Percentiles rank a stretch among this genome's conserved stretches.
Conservation (phyloP, 2,797 vertebrate genomes). For the Hafferia zeledoni region DNA sequence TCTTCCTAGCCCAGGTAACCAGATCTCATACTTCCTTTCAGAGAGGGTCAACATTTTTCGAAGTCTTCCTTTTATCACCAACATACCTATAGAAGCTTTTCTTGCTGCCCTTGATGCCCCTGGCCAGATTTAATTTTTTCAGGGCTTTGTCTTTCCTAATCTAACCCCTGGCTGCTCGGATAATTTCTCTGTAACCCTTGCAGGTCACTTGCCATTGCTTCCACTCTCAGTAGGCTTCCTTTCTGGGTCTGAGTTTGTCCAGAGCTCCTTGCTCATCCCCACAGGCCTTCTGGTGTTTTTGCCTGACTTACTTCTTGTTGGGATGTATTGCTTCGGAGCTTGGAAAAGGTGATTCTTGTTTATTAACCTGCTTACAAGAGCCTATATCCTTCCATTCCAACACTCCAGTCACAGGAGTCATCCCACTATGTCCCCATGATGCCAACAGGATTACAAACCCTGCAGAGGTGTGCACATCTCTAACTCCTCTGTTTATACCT, state of each 20-base stretch:
- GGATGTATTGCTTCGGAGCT: neutral
- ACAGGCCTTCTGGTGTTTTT: neutral
- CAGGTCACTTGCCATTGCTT: neutral
- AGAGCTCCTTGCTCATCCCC: neutral
- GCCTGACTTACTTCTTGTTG: neutral
- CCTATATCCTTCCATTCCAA: neutral
- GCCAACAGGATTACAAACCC: neutral
- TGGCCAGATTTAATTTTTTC: neutral
- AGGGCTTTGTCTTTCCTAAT: neutral
- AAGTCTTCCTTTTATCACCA: fast-evolving
- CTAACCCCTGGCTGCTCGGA: neutral
- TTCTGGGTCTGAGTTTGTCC: neutral
- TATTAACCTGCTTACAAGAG: neutral
- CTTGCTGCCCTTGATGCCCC: neutral
- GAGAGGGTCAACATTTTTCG: neutral
- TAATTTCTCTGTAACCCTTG: neutral
- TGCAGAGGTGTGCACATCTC: neutral
- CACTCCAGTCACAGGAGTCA: neutral
- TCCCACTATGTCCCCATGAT: neutral
- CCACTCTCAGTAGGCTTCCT: neutral
- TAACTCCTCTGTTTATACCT: neutral
- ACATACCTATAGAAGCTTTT: neutral
- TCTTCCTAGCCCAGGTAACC: neutral
- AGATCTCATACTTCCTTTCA: neutral
- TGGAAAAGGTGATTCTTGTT: neutral